These are phyloP conservation scores for Eupithecia centaureata DNA, from an alignment of 2,888 invertebrate genomes.

Conservation along the genomic window DNA sequence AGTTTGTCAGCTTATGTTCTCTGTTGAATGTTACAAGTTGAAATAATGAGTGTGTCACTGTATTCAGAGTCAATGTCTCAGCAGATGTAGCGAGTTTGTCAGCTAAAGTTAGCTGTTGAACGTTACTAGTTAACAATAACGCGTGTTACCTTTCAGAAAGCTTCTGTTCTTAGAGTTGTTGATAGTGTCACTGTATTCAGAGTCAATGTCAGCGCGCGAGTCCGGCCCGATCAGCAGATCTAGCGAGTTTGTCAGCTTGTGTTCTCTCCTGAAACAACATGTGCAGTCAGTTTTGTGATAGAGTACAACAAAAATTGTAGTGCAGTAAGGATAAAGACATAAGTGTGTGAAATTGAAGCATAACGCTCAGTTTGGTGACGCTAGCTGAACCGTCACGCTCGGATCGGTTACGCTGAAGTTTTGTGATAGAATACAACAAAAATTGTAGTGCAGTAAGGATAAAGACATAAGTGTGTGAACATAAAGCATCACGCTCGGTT, in stretches of 20 bases:
- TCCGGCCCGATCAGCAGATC: conserved; percentile 80
- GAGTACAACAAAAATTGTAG: background rate
- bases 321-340: background rate
- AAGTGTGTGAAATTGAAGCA: background rate
- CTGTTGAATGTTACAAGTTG: conserved; percentile 52
- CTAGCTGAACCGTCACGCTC: background rate
- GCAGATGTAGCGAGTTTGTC: conserved; percentile 76
- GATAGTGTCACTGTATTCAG: conserved; percentile 77
- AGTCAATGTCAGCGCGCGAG: conserved; percentile 77
- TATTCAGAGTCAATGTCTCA: too few species aligned
- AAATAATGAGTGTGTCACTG: too few species aligned
- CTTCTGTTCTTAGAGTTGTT: conserved; percentile 80
- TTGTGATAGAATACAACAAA: background rate
- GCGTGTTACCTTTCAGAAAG: conserved; percentile 72
- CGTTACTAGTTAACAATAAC: background rate
- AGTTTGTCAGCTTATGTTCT: conserved; percentile 79
- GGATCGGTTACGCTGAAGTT: background rate
- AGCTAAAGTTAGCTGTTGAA: conserved; percentile 76
- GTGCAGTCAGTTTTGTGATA: background rate
- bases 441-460: background rate
- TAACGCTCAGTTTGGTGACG: background rate
- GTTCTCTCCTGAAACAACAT: conserved; percentile 66
- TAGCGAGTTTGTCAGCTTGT: conserved; percentile 77
- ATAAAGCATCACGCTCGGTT: background rate
- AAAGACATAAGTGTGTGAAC: background rate